Evolutionary conservation across 2,113 vertebrate species (phyloP).

Genomic region (Chaetorhynchus papuensis): DNA sequence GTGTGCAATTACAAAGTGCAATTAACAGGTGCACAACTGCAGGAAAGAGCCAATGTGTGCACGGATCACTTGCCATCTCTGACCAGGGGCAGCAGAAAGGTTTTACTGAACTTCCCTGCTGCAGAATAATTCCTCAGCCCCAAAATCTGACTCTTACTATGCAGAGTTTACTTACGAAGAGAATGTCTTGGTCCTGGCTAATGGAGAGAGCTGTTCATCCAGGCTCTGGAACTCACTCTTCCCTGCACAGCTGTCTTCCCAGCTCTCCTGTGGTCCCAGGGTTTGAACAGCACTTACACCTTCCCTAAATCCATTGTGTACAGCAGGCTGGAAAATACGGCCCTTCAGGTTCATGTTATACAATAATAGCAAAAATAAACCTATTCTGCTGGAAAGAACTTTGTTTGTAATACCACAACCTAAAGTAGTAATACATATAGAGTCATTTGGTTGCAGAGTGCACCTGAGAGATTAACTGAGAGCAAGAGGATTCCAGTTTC

Average conservation of each 20-base stretch:
- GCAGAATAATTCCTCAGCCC: neutral
- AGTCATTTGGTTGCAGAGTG: neutral
- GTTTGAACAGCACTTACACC: neutral
- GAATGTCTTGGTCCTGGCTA: neutral
- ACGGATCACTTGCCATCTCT: neutral
- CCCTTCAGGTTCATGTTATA: neutral
- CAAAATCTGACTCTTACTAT: neutral
- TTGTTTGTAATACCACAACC: neutral
- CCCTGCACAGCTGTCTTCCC: neutral
- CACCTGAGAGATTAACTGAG: neutral
- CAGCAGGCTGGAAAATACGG: conserved; percentile 33
- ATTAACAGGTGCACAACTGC: neutral
- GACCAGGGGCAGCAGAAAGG: neutral
- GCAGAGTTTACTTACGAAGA: conserved; percentile 50
- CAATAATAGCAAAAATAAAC: neutral
- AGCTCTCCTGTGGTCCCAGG: neutral
- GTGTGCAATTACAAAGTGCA: neutral
- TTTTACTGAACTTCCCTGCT: neutral
- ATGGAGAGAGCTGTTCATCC: neutral
- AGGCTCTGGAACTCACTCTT: neutral
- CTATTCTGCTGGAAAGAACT: neutral
- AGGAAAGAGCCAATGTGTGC: neutral
- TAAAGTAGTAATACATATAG: neutral
- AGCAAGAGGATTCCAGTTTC: neutral
- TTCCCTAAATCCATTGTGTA: conserved; percentile 5